Base-by-base conservation (phyloP, 2,888 invertebrate genomes). In the Dioctria linearis region DNA sequence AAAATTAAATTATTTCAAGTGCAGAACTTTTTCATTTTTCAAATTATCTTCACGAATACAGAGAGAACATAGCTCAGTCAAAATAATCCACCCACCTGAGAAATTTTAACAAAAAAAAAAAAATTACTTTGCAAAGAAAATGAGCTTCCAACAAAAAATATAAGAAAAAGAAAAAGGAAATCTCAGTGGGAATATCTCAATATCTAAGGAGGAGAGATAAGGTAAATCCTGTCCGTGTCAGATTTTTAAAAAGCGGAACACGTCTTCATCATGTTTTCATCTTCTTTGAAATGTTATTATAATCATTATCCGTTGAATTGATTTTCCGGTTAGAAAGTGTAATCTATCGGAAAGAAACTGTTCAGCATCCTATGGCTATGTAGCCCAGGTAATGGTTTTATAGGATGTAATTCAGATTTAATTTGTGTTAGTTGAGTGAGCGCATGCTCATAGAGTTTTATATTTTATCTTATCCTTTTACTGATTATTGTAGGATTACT, bases 191-290 rank as follows among this genome's bases (percentile, higher is more conserved):
- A 73, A 73, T 51, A 13, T 49, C 51, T 73, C 42, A 73, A 59
- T 42, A 40, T 57, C 25, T 25, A 25, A 25, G 25, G 2, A 25
- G 25, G 6, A 42, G 11, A 57, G 73, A 57, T 73, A 49, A 25
- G 25, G 25, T 25, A 25, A 25, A 73, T 73, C 73, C 73, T 42
- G 57, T 42, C 43, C 25, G 43, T 59, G 57, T 13, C 73, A 73
- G 57, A 73, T 73, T 57, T 73, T 57, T 42, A 25, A 57, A 61
- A 73, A 73, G 59, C 59, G 71, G 42, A 71, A 71, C 71, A 37
- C 40, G 40, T 71, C 46, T 49, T 71, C 13, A 71, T 54, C 51
- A 4, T 6, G 39, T 13, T 39, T 42, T 42, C 42, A 73, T 73
- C 73, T 39, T 43, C 42, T 57, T 59, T 57, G 9, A 13, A 6